Evolutionary conservation across 53 echinoderm and acorn worm genomes (phyloP).

Genomic region (Holothuria leucospilota): DNA sequence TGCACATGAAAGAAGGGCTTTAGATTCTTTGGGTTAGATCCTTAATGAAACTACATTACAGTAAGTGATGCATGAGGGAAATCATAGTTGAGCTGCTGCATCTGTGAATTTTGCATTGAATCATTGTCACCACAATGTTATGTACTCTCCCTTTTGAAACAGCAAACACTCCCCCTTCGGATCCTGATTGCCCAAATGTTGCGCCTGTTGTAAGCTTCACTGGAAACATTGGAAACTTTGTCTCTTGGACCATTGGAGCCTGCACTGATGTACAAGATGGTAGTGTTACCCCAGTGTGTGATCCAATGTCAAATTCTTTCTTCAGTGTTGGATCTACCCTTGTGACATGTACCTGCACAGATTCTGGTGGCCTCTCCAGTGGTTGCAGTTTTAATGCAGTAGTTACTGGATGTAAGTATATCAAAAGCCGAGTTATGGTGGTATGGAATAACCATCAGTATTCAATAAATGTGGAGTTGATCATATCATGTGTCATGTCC

Average conservation of each 20-base stretch:
- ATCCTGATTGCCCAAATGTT: not conserved
- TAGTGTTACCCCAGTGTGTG: not conserved
- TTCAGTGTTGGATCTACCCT: not conserved
- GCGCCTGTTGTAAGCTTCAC: not conserved
- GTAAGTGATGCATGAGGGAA: too few species aligned
- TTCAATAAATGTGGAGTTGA: too few species aligned
- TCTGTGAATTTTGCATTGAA: too few species aligned
- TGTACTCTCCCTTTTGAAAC: not conserved
- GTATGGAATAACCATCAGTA: too few species aligned
- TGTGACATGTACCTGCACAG: constrained; percentile 1
- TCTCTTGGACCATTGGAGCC: not conserved
- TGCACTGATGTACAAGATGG: not conserved
- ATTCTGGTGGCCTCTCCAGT: constrained; percentile 7
- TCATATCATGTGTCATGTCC: too few species aligned
- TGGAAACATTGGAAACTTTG: constrained; percentile 6
- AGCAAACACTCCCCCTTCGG: not conserved
- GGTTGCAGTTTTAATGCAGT: not conserved
- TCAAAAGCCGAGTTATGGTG: too few species aligned
- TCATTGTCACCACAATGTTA: too few species aligned
- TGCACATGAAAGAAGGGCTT: too few species aligned
- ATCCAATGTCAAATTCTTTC: not conserved
- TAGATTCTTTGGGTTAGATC: too few species aligned
- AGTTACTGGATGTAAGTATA: not conserved
- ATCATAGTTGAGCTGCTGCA: too few species aligned
- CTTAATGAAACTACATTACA: too few species aligned